These are phyloP conservation scores for Bacillus rossius DNA, from an alignment of 1,140 invertebrate genomes.

Conservation along the genomic window DNA sequence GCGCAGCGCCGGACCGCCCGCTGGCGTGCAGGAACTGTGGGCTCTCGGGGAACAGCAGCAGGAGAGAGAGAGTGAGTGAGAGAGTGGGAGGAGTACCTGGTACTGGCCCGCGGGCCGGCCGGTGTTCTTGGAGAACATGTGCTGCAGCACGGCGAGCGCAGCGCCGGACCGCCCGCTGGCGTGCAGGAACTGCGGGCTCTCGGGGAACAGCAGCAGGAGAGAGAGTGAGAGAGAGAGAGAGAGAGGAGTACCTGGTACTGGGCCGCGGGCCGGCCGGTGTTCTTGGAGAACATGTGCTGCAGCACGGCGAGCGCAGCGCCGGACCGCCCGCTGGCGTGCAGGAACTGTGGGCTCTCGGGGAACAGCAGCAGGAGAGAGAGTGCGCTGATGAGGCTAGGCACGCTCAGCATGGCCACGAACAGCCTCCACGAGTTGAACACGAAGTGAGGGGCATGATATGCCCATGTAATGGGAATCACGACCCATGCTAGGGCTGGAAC, in stretches of 20 bases:
- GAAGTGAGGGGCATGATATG: constrained; percentile 40
- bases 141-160: too few relatives aligned
- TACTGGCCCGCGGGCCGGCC: too few relatives aligned
- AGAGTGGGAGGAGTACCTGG: too few relatives aligned
- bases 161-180: too few relatives aligned
- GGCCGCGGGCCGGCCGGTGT: constrained; percentile 46
- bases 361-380: constrained; percentile 47
- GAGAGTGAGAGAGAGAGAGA: too few relatives aligned
- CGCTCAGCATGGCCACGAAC: constrained; percentile 49
- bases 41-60: too few relatives aligned
- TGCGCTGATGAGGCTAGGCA: constrained; percentile 47
- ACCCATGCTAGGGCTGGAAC: constrained; percentile 52
- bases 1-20: too few relatives aligned
- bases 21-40: too few relatives aligned
- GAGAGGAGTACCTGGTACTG: constrained; percentile 46
- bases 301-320: constrained; percentile 55
- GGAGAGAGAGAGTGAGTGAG: too few relatives aligned
- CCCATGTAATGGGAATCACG: constrained; percentile 51
- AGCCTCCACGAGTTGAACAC: constrained; percentile 57
- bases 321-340: constrained; percentile 53
- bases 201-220: too few relatives aligned
- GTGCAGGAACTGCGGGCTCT: too few relatives aligned
- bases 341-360: constrained; percentile 74
- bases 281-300: constrained; percentile 51
- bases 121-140: too few relatives aligned